Evolutionary conservation across 2,113 vertebrate genomes (phyloP), one percentile per base, ranked within the genome.

Genomic region (Xenus cinereus): DNA sequence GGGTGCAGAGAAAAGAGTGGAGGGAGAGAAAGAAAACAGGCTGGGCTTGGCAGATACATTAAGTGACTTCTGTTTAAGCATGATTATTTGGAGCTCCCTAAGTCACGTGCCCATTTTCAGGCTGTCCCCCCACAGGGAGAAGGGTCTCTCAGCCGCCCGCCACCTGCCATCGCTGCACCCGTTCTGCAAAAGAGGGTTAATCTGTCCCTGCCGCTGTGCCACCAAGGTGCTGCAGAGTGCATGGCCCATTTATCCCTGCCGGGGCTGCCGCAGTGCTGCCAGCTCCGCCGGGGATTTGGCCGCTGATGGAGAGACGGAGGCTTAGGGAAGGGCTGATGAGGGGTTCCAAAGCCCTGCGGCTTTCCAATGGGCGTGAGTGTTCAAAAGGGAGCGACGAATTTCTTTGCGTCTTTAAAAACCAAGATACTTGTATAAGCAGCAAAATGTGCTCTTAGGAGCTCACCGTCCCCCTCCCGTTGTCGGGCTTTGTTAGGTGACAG

Each of bases 191-290:
- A 89, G 94, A 89, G 95, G 84, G 91, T 95, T 96, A 95, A 95
- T 92, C 96, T 90, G 91, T 93, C 77, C 93, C 95, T 82, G 95
- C 95, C 23, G 16, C 87, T 17, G 16, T 79, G 82, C 66, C 87
- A 74, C 87, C 43, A 12, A 19, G 6, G 0, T 0, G 1, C 93
- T 33, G 69, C 93, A 76, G 76, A 80, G 89, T 57, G 77, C 87
- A 35, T 66, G 95, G 94, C 95, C 91, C 93, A 75, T 84, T 97
- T 96, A 96, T 89, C 96, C 96, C 86, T 72, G 84, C 83, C 24
- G 0, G 11, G 64, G 69, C 91, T 89, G 94, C 77, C 0, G 33
- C 94, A 57, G 78, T 4, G 2, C 95, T 96, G 92, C 93, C 89
- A 93, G 69, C 80, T 89, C 90, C 4, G 3, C 86, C 0, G 1